Evolutionary conservation across 2,797 vertebrate genomes (phyloP), one percentile per base, ranked within the genome.

Genomic region (Chelonia mydas): DNA sequence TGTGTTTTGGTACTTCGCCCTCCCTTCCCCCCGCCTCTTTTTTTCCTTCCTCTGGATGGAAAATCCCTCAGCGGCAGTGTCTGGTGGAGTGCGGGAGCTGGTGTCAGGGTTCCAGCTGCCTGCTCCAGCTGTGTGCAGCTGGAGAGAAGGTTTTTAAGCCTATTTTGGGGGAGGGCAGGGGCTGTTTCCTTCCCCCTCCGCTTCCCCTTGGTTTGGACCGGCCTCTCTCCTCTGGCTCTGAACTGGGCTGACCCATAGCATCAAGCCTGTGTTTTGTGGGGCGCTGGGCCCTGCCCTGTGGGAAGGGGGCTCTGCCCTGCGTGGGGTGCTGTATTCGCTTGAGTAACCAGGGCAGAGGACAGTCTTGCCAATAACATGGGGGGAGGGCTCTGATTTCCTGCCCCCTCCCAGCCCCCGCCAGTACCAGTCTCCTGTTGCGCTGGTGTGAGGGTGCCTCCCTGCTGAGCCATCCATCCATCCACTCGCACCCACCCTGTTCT

Each of bases 401-500:
- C 65, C 21, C n/a, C n/a, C 33, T 65, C 61, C 79, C 90, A 90
- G 97, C 97, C 95, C 93, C 92, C 6, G 10, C 9, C 7, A 7
- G 33, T 47, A 4, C 45, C 76, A 16, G n/a, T 27, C 86, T 31
- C 7, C 97, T 68, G 8, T 68, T 98, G 96, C 86, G 61, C 91
- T 86, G 96, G 96, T 94, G 91, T 88, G 96, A 97, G 97, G 95
- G 96, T 97, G 94, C 96, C 95, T 91, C 83, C 33, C 47, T 41
- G n/a, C 47, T 47, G 54, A 93, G 47, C 91, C 87, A 51, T 81
- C 27, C 65, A 31, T 33, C 61, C 61, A 65, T 72, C n/a, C 65
- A 37, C 65, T 72, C 6, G n/a, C n/a, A n/a, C 65, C 65, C 65
- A 72, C 65, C 49, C 84, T 85, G 78, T 92, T 86, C 91, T 86